Conservation (phyloP, 2,113 vertebrate species). For the Clarias magur region DNA sequence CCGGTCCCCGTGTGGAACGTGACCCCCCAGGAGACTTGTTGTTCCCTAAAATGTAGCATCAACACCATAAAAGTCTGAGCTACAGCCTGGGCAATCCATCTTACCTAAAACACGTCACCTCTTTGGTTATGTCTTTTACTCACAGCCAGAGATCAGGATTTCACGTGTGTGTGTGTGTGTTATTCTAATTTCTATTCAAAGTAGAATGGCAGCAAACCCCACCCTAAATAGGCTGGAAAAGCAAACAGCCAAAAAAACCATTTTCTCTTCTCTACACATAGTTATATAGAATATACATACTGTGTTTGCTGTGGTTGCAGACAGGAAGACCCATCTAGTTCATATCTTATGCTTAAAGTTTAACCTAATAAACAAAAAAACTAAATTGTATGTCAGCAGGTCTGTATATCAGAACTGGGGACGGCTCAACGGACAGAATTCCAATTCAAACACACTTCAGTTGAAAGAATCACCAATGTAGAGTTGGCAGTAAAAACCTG, state of each 20-base stretch:
- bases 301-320: background rate
- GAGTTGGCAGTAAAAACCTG: background rate
- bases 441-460: background rate
- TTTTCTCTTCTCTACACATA: background rate
- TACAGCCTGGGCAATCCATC: background rate
- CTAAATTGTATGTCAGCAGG: background rate
- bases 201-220: constrained; percentile 4
- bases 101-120: background rate
- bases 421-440: background rate
- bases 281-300: too few relatives aligned
- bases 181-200: constrained; percentile 30
- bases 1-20: background rate
- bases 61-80: background rate
- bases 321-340: background rate
- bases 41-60: constrained; percentile 2
- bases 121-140: background rate
- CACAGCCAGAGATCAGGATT: background rate
- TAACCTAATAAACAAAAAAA: background rate
- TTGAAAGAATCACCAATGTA: background rate
- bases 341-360: background rate
- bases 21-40: constrained; percentile 41
- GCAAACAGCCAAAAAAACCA: background rate
- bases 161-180: too few relatives aligned
- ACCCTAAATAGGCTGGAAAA: constrained; percentile 10
- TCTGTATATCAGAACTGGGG: background rate